These are phyloP conservation scores for Crenuchus spilurus DNA, from an alignment of 2,797 vertebrate genomes.

Conservation along the genomic window DNA sequence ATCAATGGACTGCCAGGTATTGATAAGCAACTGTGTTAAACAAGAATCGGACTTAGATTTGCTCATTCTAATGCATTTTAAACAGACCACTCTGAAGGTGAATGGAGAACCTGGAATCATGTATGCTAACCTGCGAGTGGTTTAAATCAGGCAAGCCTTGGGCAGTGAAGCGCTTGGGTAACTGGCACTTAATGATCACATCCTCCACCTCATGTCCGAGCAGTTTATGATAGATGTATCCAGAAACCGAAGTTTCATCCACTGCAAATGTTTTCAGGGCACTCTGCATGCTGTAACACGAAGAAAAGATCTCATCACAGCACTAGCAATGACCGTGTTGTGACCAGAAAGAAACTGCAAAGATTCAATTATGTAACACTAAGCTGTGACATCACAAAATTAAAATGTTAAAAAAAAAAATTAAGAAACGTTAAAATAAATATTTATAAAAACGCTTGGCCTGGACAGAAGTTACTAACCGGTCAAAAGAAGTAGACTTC, in stretches of 20 bases:
- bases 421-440: too few species aligned
- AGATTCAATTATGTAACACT: too few species aligned
- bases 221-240: conserved; percentile 98
- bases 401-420: background rate
- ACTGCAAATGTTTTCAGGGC: conserved; percentile 96
- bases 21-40: too few species aligned
- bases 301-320: background rate
- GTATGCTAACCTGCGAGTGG: conserved; percentile 89
- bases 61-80: too few species aligned
- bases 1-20: too few species aligned
- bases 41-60: too few species aligned
- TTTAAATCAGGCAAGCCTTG: conserved; percentile 98
- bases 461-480: conserved; percentile 70
- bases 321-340: background rate
- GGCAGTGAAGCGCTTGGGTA: conserved; percentile 98
- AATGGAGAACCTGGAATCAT: background rate
- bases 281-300: conserved; percentile 90
- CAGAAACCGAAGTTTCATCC: conserved; percentile 97
- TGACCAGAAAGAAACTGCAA: background rate
- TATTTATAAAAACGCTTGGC: too few species aligned
- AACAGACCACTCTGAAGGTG: background rate
- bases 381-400: background rate
- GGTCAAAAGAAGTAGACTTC: conserved; percentile 98
- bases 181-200: conserved; percentile 97
- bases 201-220: conserved; percentile 97